Conservation (phyloP, 2,888 invertebrate species). For the Operophtera brumata region DNA sequence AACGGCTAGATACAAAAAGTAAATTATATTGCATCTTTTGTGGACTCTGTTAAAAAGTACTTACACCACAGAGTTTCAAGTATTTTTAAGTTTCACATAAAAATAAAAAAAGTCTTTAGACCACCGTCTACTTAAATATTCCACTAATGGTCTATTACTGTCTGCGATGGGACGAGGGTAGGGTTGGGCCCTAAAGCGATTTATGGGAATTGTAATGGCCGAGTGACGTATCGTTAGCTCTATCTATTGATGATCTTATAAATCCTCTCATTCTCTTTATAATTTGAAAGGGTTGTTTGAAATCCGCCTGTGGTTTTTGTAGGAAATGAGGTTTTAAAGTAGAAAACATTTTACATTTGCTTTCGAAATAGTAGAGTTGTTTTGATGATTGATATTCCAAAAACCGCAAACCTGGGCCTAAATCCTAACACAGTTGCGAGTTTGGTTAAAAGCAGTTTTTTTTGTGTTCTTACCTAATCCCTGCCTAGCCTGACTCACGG, state of each 20-base stretch:
- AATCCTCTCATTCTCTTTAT: slow-evolving; percentile 7
- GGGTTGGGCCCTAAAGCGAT: slow-evolving; percentile 30
- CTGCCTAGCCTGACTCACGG: no score
- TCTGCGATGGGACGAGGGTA: slow-evolving; percentile 46
- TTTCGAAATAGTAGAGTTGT: neutral
- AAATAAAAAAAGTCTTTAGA: slow-evolving; percentile 10
- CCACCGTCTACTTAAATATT: slow-evolving; percentile 14
- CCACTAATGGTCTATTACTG: slow-evolving; percentile 38
- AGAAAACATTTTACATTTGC: neutral
- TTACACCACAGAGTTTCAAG: no score
- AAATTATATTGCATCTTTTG: no score
- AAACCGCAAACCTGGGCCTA: no score
- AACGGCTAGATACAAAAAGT: no score
- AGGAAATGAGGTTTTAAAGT: no score
- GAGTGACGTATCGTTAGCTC: slow-evolving; percentile 16
- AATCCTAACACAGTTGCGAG: no score
- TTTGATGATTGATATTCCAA: no score
- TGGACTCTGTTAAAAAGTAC: no score
- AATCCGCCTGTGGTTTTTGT: neutral
- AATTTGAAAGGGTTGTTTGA: neutral
- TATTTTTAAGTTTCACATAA: neutral
- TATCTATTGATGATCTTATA: slow-evolving; percentile 13
- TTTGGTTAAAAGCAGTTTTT: no score
- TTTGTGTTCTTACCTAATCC: no score
- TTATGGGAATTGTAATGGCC: slow-evolving; percentile 31